Conservation (phyloP, 2,797 vertebrate genomes). For the Anisognathus igniventris region DNA sequence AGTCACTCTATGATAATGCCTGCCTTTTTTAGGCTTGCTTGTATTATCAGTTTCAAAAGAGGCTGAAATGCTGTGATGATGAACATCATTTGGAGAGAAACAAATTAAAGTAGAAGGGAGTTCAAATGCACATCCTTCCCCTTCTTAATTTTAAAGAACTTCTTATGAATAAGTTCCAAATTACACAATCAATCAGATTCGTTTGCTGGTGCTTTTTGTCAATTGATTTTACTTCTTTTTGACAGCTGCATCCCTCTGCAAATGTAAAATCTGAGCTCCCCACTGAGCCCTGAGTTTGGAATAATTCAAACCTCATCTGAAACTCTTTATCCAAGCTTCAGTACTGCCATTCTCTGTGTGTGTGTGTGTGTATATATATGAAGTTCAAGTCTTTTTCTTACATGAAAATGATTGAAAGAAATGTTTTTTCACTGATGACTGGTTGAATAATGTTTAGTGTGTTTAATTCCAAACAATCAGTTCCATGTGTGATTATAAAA, state of each 20-base stretch:
- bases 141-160: not conserved
- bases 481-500: constrained; percentile 6
- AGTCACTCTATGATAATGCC: not conserved
- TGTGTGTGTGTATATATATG: not conserved
- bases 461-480: constrained; percentile 13
- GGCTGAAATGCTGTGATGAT: not conserved
- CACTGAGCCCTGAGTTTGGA: constrained; percentile 8
- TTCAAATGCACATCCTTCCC: not conserved
- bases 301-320: constrained; percentile 48
- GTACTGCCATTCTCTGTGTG: not conserved
- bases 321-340: constrained; percentile 28
- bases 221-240: constrained; percentile 37
- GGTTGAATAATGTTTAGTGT: not conserved
- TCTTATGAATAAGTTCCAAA: not conserved
- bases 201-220: constrained; percentile 4
- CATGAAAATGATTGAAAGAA: constrained; percentile 11
- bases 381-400: constrained; percentile 38
- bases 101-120: not conserved
- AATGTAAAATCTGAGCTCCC: constrained; percentile 39
- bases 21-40: not conserved
- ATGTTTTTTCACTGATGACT: not conserved
- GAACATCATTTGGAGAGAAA: not conserved
- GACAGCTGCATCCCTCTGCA: not conserved
- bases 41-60: not conserved
- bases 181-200: not conserved